These are phyloP conservation scores for Polyommatus icarus DNA, from an alignment of 2,888 invertebrate species.

Conservation along the genomic window DNA sequence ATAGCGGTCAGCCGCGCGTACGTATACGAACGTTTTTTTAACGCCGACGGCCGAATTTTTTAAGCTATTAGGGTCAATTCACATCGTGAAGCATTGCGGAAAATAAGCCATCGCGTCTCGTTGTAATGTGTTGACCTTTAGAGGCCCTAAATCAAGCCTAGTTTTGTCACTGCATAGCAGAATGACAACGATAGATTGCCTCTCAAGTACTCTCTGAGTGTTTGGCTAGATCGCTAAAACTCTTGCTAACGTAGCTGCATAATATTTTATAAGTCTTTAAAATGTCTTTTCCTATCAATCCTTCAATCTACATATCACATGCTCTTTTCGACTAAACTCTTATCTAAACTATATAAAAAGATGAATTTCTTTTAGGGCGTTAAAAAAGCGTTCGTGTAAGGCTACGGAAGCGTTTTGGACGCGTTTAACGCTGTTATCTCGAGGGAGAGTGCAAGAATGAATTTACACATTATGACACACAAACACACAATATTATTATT, in stretches of 20 bases:
- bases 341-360: not conserved
- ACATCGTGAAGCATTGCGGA: too few relatives aligned
- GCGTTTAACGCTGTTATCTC: constrained; percentile 32
- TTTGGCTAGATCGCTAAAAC: not conserved
- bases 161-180: not conserved
- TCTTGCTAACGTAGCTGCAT: not conserved
- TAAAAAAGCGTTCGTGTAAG: constrained; percentile 21
- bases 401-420: constrained; percentile 25
- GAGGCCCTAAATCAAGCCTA: not conserved
- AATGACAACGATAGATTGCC: not conserved
- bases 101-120: too few relatives aligned
- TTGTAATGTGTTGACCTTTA: not conserved
- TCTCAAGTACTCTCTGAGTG: not conserved
- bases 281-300: not conserved
- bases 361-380: not conserved
- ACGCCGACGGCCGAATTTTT: not conserved
- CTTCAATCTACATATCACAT: not conserved
- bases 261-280: not conserved
- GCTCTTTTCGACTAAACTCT: not conserved
- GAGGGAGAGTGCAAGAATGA: constrained; percentile 52
- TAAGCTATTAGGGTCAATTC: not conserved
- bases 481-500: constrained; percentile 57
- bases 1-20: constrained; percentile 26
- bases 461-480: constrained; percentile 43
- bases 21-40: not conserved